These are phyloP conservation scores for Planococcus citri DNA, from an alignment of 1,140 invertebrate species.

Conservation along the genomic window DNA sequence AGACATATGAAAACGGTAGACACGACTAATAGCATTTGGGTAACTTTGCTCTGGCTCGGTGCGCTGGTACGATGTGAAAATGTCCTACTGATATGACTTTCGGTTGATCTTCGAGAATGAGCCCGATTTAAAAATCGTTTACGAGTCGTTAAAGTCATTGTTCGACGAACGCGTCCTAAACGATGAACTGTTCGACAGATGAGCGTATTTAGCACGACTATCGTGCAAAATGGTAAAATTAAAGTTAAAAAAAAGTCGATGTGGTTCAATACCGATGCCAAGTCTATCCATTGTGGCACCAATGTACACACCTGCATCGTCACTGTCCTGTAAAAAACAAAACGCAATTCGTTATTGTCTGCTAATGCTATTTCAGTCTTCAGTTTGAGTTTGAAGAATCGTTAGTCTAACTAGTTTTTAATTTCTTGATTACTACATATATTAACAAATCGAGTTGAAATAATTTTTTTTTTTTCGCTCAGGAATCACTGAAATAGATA, in stretches of 20 bases:
- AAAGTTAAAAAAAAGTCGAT: slow-evolving; percentile 57
- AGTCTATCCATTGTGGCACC: slow-evolving; percentile 34
- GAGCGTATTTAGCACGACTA: slow-evolving; percentile 54
- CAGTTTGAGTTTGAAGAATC: too few species aligned
- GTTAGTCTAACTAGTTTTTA: too few species aligned
- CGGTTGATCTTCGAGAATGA: neutral
- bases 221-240: slow-evolving; percentile 52
- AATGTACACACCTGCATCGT: slow-evolving; percentile 37
- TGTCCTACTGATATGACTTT: neutral
- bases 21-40: slow-evolving; percentile 67
- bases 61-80: slow-evolving; percentile 1
- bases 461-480: too few species aligned
- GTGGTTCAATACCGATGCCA: slow-evolving; percentile 49
- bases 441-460: too few species aligned
- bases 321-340: slow-evolving; percentile 26
- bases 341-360: too few species aligned
- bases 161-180: slow-evolving; percentile 40
- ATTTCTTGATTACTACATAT: too few species aligned
- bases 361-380: too few species aligned
- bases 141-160: slow-evolving; percentile 34
- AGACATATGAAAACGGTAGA: slow-evolving; percentile 64
- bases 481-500: too few species aligned
- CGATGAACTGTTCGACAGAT: slow-evolving; percentile 51
- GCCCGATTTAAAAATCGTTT: slow-evolving; percentile 22
- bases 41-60: slow-evolving; percentile 51